phyloP scores from a whole-genome alignment of 2,113 vertebrate species.

The Gymnocephalus cernua region DNA sequence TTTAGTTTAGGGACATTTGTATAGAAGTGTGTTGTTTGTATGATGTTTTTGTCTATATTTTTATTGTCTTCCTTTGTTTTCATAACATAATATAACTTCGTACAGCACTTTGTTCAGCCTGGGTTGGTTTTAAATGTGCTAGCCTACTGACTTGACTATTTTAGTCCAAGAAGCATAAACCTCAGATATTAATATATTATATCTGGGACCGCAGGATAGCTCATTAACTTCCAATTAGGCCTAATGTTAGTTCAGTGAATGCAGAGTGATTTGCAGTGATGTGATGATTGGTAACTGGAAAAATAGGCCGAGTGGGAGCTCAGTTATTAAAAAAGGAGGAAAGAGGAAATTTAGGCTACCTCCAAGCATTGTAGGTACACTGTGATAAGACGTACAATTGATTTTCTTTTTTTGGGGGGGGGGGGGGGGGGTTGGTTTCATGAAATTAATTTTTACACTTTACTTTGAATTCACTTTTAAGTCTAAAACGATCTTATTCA shows the following conservation, averaged over 20 bases:
- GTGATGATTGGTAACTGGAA: conserved; percentile 2
- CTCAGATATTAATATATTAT: conserved; percentile 14
- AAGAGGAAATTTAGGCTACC: not conserved
- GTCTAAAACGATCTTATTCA: not conserved
- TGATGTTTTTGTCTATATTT: too few species aligned
- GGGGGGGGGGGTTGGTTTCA: not conserved
- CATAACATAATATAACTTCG: too few species aligned
- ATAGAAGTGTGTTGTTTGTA: too few species aligned
- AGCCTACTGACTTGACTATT: too few species aligned
- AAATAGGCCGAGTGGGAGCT: conserved; percentile 22
- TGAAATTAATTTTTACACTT: not conserved
- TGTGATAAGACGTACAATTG: not conserved
- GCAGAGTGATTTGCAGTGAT: conserved; percentile 39
- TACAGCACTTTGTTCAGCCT: too few species aligned
- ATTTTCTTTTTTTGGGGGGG: not conserved
- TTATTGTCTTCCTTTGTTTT: too few species aligned
- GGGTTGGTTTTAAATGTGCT: too few species aligned
- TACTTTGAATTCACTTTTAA: not conserved
- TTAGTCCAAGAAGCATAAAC: conserved; percentile 12
- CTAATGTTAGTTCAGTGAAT: conserved; percentile 41
- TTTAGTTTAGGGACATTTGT: too few species aligned
- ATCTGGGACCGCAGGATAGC: conserved; percentile 26
- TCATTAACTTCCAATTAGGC: conserved; percentile 61
- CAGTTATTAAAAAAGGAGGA: not conserved
- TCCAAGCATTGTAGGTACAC: not conserved